phyloP scores from a whole-genome alignment of 2,113 vertebrate species.

The Mus musculus region GRCm39 chr9:63226501-63227000 shows the following conservation, averaged over 20 bases:
- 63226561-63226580: slow-evolving; percentile 61
- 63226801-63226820: slow-evolving; percentile 67
- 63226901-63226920: slow-evolving; percentile 60
- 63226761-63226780: slow-evolving; percentile 78
- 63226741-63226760: slow-evolving; percentile 77
- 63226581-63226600: slow-evolving; percentile 24
- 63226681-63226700: slow-evolving; percentile 76
- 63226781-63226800: slow-evolving; percentile 78
- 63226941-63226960: slow-evolving; percentile 45
- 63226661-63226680: slow-evolving; percentile 64
- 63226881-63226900: slow-evolving; percentile 72
- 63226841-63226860: slow-evolving; percentile 70
- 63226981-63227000: slow-evolving; percentile 33
- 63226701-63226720: slow-evolving; percentile 73
- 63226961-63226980: slow-evolving; percentile 20
- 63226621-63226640: slow-evolving; percentile 54
- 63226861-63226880: slow-evolving; percentile 74
- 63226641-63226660: slow-evolving; percentile 52
- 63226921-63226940: slow-evolving; percentile 48
- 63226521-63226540: not conserved
- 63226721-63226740: slow-evolving; percentile 73
- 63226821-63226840: not conserved
- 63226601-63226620: not conserved
- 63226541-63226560: slow-evolving; percentile 22
- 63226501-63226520: not conserved